Conservation (phyloP, 2,113 vertebrate species). For the Spilogale gracilis region DNA sequence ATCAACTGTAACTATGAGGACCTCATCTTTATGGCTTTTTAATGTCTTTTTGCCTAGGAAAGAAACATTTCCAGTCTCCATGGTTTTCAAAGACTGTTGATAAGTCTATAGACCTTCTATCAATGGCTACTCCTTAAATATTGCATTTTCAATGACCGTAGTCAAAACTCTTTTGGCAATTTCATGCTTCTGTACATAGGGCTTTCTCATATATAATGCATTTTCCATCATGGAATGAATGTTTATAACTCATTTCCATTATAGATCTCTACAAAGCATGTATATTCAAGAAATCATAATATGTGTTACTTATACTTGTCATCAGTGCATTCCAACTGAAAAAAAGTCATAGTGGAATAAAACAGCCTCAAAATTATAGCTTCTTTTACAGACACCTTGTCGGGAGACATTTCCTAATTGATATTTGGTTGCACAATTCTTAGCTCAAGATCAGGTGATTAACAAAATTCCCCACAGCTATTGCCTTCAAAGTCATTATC, state of each 20-base stretch:
- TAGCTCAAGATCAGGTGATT: background rate
- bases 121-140: background rate
- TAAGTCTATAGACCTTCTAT: background rate
- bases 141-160: background rate
- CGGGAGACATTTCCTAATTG: background rate
- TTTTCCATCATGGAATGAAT: background rate
- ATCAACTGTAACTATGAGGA: constrained; percentile 11
- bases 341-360: background rate
- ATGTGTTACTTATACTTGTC: background rate
- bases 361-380: background rate
- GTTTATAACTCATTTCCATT: background rate
- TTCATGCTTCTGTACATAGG: background rate
- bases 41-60: constrained; percentile 10
- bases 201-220: background rate
- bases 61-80: background rate
- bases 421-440: background rate
- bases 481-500: background rate
- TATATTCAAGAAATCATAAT: background rate
- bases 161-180: background rate
- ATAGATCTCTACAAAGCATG: background rate
- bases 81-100: background rate
- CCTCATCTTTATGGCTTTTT: background rate
- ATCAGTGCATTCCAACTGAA: background rate
- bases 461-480: background rate
- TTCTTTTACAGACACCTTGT: background rate